Evolutionary conservation across 2,113 vertebrate species (phyloP).

Genomic region (Poicephalus meyeri): DNA sequence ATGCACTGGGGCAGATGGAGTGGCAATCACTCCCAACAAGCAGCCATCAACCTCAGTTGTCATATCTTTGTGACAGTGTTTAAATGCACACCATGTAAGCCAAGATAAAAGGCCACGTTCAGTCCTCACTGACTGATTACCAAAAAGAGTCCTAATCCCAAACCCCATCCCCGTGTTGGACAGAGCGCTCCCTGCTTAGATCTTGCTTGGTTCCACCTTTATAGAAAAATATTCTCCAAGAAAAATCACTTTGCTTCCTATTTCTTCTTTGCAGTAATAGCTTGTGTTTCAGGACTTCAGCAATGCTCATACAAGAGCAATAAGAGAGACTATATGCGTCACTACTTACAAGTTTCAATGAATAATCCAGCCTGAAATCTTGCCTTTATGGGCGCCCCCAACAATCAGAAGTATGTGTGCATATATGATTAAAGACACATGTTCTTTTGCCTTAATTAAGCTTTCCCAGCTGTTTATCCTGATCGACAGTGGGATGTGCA

Average conservation of each 20-base stretch:
- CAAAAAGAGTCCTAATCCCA: not conserved
- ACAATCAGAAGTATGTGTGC: not conserved
- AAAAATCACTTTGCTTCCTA: not conserved
- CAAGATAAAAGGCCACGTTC: not conserved
- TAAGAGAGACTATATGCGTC: not conserved
- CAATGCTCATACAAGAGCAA: not conserved
- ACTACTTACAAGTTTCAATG: not conserved
- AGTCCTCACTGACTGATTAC: not conserved
- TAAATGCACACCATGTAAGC: not conserved
- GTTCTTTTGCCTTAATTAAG: not conserved
- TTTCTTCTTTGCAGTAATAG: not conserved
- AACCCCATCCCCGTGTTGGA: not conserved
- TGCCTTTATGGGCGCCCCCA: not conserved
- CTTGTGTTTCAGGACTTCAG: not conserved
- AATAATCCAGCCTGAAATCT: not conserved
- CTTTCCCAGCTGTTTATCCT: not conserved
- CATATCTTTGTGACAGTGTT: not conserved
- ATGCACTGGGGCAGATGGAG: fast-evolving
- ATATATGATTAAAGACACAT: not conserved
- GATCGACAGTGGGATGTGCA: not conserved
- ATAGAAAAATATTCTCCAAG: not conserved
- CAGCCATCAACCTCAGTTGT: not conserved
- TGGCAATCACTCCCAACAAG: not conserved
- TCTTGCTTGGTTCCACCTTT: not conserved
- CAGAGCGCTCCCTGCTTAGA: not conserved